Evolutionary conservation across 1,140 invertebrate genomes (phyloP).

Genomic region (Drosophila lini): DNA sequence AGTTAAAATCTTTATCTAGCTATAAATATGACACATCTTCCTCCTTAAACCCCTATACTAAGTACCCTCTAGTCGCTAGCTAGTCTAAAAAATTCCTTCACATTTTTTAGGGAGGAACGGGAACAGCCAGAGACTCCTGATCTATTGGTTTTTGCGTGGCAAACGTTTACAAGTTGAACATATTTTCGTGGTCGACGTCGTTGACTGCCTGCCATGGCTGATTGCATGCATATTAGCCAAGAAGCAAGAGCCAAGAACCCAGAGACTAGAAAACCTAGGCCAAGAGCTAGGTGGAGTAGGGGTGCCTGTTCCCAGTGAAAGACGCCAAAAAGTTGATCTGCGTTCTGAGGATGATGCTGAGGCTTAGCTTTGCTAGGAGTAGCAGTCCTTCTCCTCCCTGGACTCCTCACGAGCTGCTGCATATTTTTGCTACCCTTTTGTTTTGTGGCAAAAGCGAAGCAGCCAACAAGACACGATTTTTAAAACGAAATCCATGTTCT

Average conservation of each 20-base stretch:
- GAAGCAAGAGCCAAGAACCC: conserved; percentile 27
- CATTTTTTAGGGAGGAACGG: conserved; percentile 30
- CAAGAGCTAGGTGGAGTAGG: neutral
- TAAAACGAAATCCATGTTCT: conserved; percentile 82
- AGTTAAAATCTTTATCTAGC: no score
- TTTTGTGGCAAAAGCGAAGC: conserved; percentile 60
- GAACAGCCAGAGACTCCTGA: conserved; percentile 53
- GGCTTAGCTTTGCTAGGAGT: conserved; percentile 8
- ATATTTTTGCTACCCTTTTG: conserved; percentile 70
- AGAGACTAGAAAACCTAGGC: conserved; percentile 20
- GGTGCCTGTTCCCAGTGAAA: conserved; percentile 19
- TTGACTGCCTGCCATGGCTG: conserved; percentile 45
- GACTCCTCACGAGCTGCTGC: conserved; percentile 28
- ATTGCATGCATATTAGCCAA: conserved; percentile 79
- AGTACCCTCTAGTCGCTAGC: conserved; percentile 4
- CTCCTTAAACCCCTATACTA: neutral
- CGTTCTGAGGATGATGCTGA: conserved; percentile 59
- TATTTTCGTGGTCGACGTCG: conserved; percentile 67
- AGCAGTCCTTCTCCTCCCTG: neutral
- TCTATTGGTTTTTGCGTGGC: conserved; percentile 78
- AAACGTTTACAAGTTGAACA: conserved; percentile 70
- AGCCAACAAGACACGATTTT: conserved; percentile 80
- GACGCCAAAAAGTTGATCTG: conserved; percentile 65
- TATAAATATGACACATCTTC: neutral
- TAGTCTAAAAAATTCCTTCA: neutral